Conservation (phyloP, 2,113 vertebrate genomes). For the Garra rufa region DNA sequence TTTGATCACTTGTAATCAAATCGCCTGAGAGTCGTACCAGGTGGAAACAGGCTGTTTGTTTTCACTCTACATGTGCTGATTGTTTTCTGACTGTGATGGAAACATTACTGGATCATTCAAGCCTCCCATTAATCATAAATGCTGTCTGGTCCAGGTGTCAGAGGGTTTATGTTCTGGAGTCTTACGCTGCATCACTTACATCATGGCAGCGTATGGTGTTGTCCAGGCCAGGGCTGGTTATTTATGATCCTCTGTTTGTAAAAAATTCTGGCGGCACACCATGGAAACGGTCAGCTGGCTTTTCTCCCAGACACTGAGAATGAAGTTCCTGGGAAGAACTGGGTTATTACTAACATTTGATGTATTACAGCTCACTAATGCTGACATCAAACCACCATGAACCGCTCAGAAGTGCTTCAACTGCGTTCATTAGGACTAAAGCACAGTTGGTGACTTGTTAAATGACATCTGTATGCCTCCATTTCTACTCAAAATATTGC, state of each 20-base stretch:
- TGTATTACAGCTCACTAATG: slow-evolving; percentile 10
- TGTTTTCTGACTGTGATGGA: background rate
- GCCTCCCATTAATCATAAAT: background rate
- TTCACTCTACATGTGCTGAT: background rate
- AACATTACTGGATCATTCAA: background rate
- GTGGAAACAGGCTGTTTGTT: background rate
- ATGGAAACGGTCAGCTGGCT: slow-evolving; percentile 41
- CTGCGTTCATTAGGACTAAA: slow-evolving; percentile 24
- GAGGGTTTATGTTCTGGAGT: background rate
- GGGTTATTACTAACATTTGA: slow-evolving; percentile 34
- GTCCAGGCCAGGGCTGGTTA: slow-evolving; percentile 50
- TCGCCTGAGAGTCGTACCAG: slow-evolving; percentile 1
- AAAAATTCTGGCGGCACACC: slow-evolving; percentile 46
- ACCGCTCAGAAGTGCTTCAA: background rate
- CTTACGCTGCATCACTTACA: slow-evolving; percentile 19
- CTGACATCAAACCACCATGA: background rate
- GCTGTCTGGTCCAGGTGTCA: background rate
- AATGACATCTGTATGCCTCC: background rate
- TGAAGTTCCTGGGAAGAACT: slow-evolving; percentile 57
- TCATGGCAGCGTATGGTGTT: background rate
- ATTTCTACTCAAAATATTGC: background rate
- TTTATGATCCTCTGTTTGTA: slow-evolving; percentile 51
- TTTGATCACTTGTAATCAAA: background rate
- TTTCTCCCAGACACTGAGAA: slow-evolving; percentile 54
- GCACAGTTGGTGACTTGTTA: background rate